Base-by-base conservation (phyloP, 2,888 invertebrate species). In the Hipparchia semele region DNA sequence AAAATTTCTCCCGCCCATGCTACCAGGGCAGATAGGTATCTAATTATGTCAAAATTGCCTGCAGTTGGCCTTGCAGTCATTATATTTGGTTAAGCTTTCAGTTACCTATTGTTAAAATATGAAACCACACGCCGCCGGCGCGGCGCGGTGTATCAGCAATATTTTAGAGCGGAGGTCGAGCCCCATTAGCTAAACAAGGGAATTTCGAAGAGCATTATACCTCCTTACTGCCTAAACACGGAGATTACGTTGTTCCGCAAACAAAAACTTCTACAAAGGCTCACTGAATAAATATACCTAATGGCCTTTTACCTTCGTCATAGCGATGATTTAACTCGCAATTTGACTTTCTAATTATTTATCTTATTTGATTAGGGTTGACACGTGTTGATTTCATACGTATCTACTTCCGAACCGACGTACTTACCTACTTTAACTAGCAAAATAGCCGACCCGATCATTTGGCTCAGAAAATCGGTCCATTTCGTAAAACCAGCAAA, bases 301-400 rank as follows among this genome's bases (percentile, higher is more conserved):
- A 73, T 68, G 65, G 54, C 62, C 46, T 61, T 71, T 60, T 61
- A 71, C 74, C 74, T 68, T 69, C 68, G 68, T 74, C 74, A 69
- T 54, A 13, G n/a, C 13, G 45, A 46, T 61, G 46, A 64, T 68
- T 68, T 10, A 59, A 13, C 64, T 68, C 64, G 64, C 53, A 68
- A 12, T 54, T 69, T 69, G 59, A 59, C 13, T n/a, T 56, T 23
- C 51, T 12, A 53, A 51, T 51, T 9, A 51, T 65, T 53, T 53
- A 53, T 53, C 33, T 65, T 39, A 65, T 53, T 53, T 65, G 53
- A 65, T 39, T 33, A 33, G 49, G 51, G 12, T 65, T 53, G 49
- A 64, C 49, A 23, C 5, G 64, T 8, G 1, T 6, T 7, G 49
- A 46, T 51, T 64, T 23, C 46, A 7, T 46, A 7, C 49, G 45